Conservation (phyloP, 2,113 vertebrate species). For the Lonchura striata region DNA sequence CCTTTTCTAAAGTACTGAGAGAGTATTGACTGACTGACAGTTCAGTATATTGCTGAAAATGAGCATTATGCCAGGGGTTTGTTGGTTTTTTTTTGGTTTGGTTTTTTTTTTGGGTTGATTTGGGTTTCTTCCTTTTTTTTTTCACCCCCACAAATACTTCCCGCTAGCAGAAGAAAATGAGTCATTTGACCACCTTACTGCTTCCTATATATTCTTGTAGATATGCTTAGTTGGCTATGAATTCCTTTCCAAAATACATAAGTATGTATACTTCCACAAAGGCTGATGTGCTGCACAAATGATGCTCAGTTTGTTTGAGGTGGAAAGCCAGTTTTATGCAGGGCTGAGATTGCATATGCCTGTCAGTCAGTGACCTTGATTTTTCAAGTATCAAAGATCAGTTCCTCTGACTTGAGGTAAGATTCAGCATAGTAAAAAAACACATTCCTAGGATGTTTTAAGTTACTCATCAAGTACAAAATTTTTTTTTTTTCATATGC, state of each 20-base stretch:
- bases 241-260: neutral
- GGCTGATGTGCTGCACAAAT: neutral
- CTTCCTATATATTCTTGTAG: neutral
- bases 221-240: neutral
- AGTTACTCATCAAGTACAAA: neutral
- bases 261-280: neutral
- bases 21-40: constrained; percentile 5
- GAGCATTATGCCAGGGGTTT: neutral
- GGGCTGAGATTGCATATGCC: neutral
- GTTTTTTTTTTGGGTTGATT: neutral
- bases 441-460: neutral
- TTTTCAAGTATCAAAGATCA: neutral
- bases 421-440: neutral
- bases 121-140: neutral
- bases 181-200: neutral
- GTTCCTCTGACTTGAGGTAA: neutral
- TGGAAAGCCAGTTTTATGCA: neutral
- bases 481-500: neutral
- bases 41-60: constrained; percentile 37
- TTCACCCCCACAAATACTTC: neutral
- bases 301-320: neutral
- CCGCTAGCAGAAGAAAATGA: neutral
- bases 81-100: neutral
- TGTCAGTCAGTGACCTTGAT: neutral
- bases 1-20: neutral